Evolutionary conservation across 2,113 vertebrate genomes (phyloP).

Genomic region (Pteruthius melanotis): DNA sequence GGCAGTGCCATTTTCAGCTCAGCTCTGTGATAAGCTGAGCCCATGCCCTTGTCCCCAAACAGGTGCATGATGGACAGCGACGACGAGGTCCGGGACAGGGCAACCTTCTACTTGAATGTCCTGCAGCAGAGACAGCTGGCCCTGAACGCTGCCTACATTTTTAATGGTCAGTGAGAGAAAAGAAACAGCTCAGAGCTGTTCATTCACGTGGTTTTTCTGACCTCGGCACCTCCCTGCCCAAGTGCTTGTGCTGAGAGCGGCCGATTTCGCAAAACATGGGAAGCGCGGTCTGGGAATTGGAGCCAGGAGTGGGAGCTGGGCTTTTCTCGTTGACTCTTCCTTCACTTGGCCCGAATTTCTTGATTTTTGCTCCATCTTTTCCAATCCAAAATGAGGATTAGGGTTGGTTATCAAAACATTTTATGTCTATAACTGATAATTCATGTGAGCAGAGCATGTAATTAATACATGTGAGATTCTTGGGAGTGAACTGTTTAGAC

Average conservation of each 20-base stretch:
- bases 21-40: no score
- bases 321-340: not conserved
- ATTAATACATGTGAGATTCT: not conserved
- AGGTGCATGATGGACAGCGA: conserved; percentile 99
- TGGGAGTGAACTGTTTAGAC: fast-evolving
- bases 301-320: not conserved
- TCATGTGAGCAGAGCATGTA: fast-evolving
- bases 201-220: fast-evolving
- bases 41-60: no score
- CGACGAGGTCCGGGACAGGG: conserved; percentile 94
- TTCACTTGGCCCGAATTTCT: not conserved
- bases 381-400: not conserved
- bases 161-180: conserved; percentile 80
- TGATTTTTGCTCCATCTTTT: not conserved
- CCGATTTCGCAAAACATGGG: not conserved
- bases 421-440: not conserved
- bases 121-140: conserved; percentile 94
- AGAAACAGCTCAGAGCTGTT: not conserved
- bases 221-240: no score
- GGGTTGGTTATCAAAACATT: not conserved
- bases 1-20: not conserved
- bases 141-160: conserved; percentile 93
- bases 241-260: not conserved
- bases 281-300: not conserved
- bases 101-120: conserved; percentile 95